Conservation (phyloP, 2,888 invertebrate species). For the Drosophila subsilvestris region DNA sequence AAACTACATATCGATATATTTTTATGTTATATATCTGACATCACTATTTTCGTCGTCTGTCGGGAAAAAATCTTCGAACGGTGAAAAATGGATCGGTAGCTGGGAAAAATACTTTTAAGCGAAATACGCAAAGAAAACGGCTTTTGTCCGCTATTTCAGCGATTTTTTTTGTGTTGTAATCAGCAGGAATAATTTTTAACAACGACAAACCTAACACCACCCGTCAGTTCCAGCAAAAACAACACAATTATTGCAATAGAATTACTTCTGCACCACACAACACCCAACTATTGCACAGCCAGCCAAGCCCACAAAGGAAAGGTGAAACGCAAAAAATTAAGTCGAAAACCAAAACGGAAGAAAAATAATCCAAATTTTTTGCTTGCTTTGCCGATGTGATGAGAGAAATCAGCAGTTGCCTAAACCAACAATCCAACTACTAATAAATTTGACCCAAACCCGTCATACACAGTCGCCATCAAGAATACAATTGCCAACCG, state of each 20-base stretch:
- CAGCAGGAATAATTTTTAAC: conserved; percentile 72
- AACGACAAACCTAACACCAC: conserved; percentile 64
- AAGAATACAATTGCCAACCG: conserved; percentile 35
- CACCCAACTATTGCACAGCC: conserved; percentile 29
- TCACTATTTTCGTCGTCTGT: conserved; percentile 47
- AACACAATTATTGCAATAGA: conserved; percentile 27
- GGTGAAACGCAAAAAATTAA: conserved; percentile 54
- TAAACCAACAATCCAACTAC: conserved; percentile 48
- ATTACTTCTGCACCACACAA: conserved; percentile 20
- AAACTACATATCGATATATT: too few species aligned
- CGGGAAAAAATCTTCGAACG: conserved; percentile 83
- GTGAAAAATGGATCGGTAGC: conserved; percentile 84
- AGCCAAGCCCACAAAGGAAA: conserved; percentile 53
- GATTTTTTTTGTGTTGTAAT: conserved; percentile 85
- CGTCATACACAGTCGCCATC: conserved; percentile 50
- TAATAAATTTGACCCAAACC: conserved; percentile 52
- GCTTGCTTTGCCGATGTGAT: conserved; percentile 65
- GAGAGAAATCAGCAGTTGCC: conserved; percentile 55
- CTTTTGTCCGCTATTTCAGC: conserved; percentile 86
- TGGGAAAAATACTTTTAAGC: conserved; percentile 81
- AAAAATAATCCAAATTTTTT: conserved; percentile 45
- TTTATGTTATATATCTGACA: too few species aligned
- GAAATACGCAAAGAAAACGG: conserved; percentile 84
- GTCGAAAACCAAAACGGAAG: conserved; percentile 21
- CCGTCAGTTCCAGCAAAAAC: conserved; percentile 55